A percentile compares a stretch with the other conserved stretches of the same genome.
These are phyloP conservation scores for Eptesicus fuscus DNA, from an alignment of 2,113 vertebrate species.

Conservation along the genomic window DNA sequence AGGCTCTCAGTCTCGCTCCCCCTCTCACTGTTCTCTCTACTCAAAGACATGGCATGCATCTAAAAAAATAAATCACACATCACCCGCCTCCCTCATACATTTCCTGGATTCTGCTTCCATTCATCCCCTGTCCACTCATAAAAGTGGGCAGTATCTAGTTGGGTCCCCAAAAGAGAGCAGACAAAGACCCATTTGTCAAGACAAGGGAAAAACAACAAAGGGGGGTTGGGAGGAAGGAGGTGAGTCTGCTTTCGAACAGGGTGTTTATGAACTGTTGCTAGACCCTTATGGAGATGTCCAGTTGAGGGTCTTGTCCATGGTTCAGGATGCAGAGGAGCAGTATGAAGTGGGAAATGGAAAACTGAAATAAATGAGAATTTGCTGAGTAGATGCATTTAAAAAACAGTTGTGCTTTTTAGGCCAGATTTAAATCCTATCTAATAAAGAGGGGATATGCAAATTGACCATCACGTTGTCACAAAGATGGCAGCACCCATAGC, in stretches of 20 bases:
- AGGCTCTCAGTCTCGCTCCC: neutral
- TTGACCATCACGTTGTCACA: too few species aligned
- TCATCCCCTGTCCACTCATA: neutral
- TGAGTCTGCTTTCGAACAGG: neutral
- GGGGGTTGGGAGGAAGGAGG: neutral
- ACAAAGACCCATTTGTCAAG: neutral
- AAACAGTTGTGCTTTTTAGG: neutral
- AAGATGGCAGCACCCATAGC: too few species aligned
- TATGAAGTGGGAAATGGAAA: neutral
- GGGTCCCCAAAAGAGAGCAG: neutral
- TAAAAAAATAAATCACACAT: too few species aligned
- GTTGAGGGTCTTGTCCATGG: rapidly evolving
- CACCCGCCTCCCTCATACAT: neutral
- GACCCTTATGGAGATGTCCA: rapidly evolving
- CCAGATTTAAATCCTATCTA: neutral
- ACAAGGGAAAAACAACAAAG: neutral
- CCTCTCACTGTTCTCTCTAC: neutral
- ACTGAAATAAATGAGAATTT: neutral
- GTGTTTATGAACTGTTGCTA: neutral
- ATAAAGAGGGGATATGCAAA: too few species aligned
- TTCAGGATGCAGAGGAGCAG: too few species aligned
- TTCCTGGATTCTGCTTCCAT: neutral
- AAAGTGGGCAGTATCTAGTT: neutral
- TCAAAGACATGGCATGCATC: neutral
- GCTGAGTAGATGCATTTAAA: neutral